These are phyloP conservation scores for Drosophila nikananu DNA, from an alignment of 1,140 invertebrate genomes.

Conservation along the genomic window DNA sequence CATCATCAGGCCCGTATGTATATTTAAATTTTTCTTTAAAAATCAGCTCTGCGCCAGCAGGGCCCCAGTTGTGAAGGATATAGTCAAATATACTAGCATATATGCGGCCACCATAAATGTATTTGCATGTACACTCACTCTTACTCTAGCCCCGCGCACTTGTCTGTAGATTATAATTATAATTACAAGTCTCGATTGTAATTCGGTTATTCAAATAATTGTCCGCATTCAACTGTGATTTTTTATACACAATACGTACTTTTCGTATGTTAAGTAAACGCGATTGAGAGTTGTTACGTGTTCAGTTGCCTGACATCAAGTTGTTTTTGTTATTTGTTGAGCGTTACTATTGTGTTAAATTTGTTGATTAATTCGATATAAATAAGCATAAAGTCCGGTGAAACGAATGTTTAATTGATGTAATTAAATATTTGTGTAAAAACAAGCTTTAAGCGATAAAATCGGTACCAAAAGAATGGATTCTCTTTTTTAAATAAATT, in stretches of 20 bases:
- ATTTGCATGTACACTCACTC: slow-evolving; percentile 20
- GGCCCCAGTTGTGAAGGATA: slow-evolving; percentile 33
- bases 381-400: not conserved
- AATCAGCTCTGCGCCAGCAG: not conserved
- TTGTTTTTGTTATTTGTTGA: slow-evolving; percentile 37
- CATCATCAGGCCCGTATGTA: not conserved
- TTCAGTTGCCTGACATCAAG: slow-evolving; percentile 28
- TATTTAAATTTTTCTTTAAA: slow-evolving; percentile 22
- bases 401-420: slow-evolving; percentile 2
- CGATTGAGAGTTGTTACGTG: slow-evolving; percentile 25
- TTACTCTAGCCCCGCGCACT: slow-evolving; percentile 7
- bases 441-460: slow-evolving; percentile 19
- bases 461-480: slow-evolving; percentile 9
- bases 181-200: slow-evolving; percentile 32
- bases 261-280: slow-evolving; percentile 27
- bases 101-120: slow-evolving; percentile 6
- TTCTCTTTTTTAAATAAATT: not conserved
- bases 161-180: slow-evolving; percentile 17
- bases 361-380: slow-evolving; percentile 11
- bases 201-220: slow-evolving; percentile 20
- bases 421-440: slow-evolving; percentile 1
- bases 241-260: slow-evolving; percentile 35
- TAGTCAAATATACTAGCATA: slow-evolving; percentile 28
- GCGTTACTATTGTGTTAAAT: slow-evolving; percentile 21
- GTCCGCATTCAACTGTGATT: slow-evolving; percentile 61